These are phyloP conservation scores for Batillaria attramentaria DNA, from an alignment of 1,140 invertebrate species.

Conservation along the genomic window DNA sequence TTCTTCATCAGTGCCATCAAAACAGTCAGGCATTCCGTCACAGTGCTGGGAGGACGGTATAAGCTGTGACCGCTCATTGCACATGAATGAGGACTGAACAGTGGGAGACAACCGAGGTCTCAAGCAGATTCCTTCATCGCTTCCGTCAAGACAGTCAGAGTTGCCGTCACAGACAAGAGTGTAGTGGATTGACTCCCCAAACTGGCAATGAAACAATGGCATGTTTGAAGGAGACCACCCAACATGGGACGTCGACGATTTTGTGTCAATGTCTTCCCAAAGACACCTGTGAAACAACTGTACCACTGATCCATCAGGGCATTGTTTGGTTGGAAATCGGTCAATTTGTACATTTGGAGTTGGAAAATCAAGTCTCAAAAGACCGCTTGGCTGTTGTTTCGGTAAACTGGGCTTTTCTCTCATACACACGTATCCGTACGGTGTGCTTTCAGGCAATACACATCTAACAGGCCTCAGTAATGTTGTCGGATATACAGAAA, in stretches of 20 bases:
- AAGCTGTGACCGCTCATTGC: constrained; percentile 16
- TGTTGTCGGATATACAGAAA: too few relatives aligned
- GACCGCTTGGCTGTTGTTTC: neutral
- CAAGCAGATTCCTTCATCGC: constrained; percentile 29
- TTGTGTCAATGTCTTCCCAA: neutral
- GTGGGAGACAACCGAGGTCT: neutral
- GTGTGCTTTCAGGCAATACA: too few relatives aligned
- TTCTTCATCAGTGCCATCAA: constrained; percentile 33
- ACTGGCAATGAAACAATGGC: constrained; percentile 12
- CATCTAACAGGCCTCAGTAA: too few relatives aligned
- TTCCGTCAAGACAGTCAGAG: constrained; percentile 22
- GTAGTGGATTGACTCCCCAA: constrained; percentile 8
- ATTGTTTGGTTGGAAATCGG: neutral
- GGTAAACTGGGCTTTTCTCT: constrained; percentile 6
- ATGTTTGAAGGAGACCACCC: neutral
- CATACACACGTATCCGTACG: neutral
- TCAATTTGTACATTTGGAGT: neutral
- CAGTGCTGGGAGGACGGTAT: constrained; percentile 7
- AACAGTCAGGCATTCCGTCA: constrained; percentile 33
- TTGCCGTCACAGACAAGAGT: constrained; percentile 37
- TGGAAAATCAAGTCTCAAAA: neutral
- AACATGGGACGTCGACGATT: too few relatives aligned
- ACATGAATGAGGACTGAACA: neutral
- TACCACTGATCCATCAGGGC: constrained; percentile 15
- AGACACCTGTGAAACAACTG: constrained; percentile 15